Conservation (phyloP, 2,113 vertebrate species). For the Chlorodrepanis virens region DNA sequence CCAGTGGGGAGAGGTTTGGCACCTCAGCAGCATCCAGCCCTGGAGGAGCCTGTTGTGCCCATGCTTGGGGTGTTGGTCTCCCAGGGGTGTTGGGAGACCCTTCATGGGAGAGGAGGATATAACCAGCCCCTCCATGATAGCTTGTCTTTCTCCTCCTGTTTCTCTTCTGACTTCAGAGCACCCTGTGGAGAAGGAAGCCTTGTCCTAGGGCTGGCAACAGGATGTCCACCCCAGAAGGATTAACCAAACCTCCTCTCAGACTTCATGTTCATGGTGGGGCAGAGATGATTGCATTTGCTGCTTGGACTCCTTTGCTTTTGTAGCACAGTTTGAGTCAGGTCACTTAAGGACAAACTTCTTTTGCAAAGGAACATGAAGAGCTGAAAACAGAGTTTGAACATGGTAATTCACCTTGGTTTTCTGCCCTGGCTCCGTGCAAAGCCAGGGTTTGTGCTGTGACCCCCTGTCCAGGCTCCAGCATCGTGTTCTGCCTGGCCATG, state of each 20-base stretch:
- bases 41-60: neutral
- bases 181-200: neutral
- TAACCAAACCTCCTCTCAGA: neutral
- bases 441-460: neutral
- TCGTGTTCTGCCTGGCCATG: fast-evolving
- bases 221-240: neutral
- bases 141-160: neutral
- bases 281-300: fast-evolving
- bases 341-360: neutral
- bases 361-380: neutral
- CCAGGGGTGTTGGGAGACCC: neutral
- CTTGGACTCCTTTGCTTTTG: neutral
- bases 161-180: neutral
- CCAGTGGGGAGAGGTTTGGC: neutral
- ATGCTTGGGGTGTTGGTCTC: neutral
- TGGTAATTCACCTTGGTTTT: neutral
- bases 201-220: neutral
- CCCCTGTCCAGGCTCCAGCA: neutral
- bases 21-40: neutral
- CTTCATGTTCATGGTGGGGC: neutral
- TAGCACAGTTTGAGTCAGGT: neutral
- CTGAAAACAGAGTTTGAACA: neutral
- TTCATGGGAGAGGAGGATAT: neutral
- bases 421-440: fast-evolving
- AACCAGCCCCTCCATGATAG: neutral